Percentiles rank a stretch among this genome's conserved stretches.
phyloP scores from a whole-genome alignment of 2,888 invertebrate genomes.

The Drosophila cyrtoloma region DNA sequence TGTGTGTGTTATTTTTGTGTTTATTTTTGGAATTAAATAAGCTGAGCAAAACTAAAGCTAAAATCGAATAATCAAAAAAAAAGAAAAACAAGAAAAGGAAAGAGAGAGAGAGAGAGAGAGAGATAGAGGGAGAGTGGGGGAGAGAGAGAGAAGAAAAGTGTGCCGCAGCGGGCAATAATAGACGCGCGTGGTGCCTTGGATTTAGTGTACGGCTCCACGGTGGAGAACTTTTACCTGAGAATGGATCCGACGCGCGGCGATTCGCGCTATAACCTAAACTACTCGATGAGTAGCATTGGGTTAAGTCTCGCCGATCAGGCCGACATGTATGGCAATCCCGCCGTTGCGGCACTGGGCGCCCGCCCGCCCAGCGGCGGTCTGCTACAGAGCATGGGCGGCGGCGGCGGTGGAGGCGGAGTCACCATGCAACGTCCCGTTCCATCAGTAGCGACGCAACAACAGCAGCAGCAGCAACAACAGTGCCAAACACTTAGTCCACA shows the following conservation, averaged over 20 bases:
- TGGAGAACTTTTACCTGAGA: constrained; percentile 85
- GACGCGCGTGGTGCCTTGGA: constrained; percentile 83
- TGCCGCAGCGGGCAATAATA: constrained; percentile 77
- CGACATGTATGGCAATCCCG: constrained; percentile 90
- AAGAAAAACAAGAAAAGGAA: constrained; percentile 19
- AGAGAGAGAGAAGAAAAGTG: constrained; percentile 38
- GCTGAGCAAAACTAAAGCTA: constrained; percentile 57
- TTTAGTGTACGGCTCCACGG: constrained; percentile 81
- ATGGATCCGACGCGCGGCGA: constrained; percentile 97
- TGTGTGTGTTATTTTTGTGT: constrained; percentile 72
- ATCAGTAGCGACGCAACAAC: constrained; percentile 82
- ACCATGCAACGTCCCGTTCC: constrained; percentile 73
- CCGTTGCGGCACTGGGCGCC: constrained; percentile 81
- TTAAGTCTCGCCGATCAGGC: constrained; percentile 92
- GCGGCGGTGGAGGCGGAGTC: constrained; percentile 76
- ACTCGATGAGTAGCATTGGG: constrained; percentile 92
- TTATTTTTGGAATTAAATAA: constrained; percentile 79
- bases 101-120: background rate
- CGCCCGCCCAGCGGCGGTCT: constrained; percentile 88
- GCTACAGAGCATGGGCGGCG: constrained; percentile 85
- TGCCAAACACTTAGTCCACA: constrained; percentile 55
- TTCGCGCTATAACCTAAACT: constrained; percentile 95
- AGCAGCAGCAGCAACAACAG: constrained; percentile 64
- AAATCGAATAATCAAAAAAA: constrained; percentile 46
- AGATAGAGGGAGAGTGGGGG: too few species aligned